phyloP scores from a whole-genome alignment of 1,140 invertebrate species.

The Epicauta chinensis region DNA sequence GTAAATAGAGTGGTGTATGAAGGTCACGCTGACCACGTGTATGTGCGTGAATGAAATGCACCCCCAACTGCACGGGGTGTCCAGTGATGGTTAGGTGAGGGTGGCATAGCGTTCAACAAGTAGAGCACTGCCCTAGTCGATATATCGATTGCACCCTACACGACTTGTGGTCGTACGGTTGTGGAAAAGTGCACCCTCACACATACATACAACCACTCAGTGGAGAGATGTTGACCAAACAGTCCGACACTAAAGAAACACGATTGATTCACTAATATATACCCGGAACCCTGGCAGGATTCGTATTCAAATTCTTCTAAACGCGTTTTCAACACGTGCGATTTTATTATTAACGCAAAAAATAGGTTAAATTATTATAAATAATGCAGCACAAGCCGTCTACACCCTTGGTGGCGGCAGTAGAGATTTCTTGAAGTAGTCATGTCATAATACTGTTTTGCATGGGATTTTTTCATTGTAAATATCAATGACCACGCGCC shows the following conservation, averaged over 20 bases:
- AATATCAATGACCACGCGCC: constrained; percentile 18
- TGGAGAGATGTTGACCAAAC: constrained; percentile 1
- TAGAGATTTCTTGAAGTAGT: too few relatives aligned
- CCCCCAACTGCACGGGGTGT: constrained; percentile 11
- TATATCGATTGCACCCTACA: constrained; percentile 25
- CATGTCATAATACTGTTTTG: too few relatives aligned
- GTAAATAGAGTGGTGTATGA: too few relatives aligned
- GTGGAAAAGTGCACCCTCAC: constrained; percentile 14
- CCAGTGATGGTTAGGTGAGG: constrained; percentile 6
- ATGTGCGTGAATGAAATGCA: constrained; percentile 25
- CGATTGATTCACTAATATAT: too few relatives aligned
- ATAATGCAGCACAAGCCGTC: too few relatives aligned
- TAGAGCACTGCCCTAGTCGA: constrained; percentile 29
- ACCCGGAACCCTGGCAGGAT: too few relatives aligned
- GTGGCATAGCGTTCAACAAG: constrained; percentile 24
- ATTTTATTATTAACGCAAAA: too few relatives aligned
- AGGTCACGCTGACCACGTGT: constrained; percentile 11
- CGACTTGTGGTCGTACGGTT: constrained; percentile 16
- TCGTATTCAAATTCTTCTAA: constrained; percentile 8
- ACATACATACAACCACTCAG: neutral
- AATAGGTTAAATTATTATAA: too few relatives aligned
- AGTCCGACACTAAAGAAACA: too few relatives aligned
- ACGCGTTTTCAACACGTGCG: neutral
- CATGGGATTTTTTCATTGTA: neutral
- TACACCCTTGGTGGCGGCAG: too few relatives aligned